Evolutionary conservation across 2,113 vertebrate species (phyloP), one percentile per base, ranked within the genome.

Genomic region (Tauraco erythrolophus): DNA sequence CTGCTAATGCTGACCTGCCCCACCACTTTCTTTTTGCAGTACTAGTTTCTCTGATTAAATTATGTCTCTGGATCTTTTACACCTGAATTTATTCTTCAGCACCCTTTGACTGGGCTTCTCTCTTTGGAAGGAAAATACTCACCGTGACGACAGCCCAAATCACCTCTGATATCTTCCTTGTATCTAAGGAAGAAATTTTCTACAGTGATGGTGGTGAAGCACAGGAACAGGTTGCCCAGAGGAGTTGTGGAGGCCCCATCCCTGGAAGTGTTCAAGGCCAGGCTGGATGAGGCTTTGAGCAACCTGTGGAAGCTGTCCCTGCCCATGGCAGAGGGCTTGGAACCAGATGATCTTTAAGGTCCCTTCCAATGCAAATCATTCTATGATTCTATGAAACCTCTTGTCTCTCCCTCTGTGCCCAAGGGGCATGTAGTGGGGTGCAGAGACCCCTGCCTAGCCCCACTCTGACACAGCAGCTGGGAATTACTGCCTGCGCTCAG

Each of bases 381-480:
- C 41, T 43, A 14, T 43, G 41, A 14, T 43, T 43, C 41, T 43
- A 43, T 43, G 41, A 43, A 43, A 48, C 12, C 10, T 54, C 46
- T 64, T 6, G 19, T 43, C 8, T 11, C 56, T 75, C 30, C 37
- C 35, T 58, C 19, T 43, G 7, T 17, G n/a, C 13, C 46, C 3
- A 1, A 83, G 39, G 14, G 24, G 6, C 56, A 60, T 1, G 0
- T 4, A 31, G 19, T 11, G 50, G 25, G 31, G 7, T 5, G 1
- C n/a, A 60, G 85, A 28, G 65, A 37, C 10, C 12, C 21, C 66
- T 37, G 30, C 23, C 33, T 1, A 0, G 31, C 11, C 7, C 33
- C 9, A 0, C 13, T 64, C 54, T 53, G n/a, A 27, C 21, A 43
- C 0, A 0, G 23, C 39, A 80, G 39, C 33, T 24, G 31, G 60